These are phyloP conservation scores for Semotilus atromaculatus DNA, from an alignment of 2,797 vertebrate genomes.

Conservation along the genomic window DNA sequence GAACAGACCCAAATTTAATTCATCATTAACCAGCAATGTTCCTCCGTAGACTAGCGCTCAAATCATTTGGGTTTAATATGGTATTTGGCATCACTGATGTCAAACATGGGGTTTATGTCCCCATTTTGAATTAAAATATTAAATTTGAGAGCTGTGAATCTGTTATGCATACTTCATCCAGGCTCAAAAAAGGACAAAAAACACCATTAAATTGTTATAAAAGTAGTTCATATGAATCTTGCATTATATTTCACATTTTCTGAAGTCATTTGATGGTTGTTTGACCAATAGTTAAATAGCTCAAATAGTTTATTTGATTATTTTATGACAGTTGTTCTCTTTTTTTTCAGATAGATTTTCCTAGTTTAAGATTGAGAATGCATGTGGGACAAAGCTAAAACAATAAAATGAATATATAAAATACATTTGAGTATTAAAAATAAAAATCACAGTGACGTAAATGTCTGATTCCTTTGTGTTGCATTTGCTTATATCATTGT, in stretches of 20 bases:
- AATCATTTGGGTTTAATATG: background rate
- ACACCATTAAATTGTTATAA: background rate
- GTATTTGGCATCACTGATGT: background rate
- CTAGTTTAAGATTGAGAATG: background rate
- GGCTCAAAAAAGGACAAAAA: background rate
- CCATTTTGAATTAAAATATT: background rate
- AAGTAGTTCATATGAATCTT: background rate
- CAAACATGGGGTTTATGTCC: background rate
- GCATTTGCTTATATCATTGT: background rate
- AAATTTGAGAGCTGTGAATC: background rate
- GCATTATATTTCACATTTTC: background rate
- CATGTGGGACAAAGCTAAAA: background rate
- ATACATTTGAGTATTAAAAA: background rate
- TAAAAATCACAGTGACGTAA: background rate
- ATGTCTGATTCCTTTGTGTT: background rate
- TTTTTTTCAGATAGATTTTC: background rate
- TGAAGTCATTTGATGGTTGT: background rate
- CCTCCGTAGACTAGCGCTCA: no score
- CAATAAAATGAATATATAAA: background rate
- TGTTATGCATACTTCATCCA: background rate
- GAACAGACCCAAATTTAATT: background rate
- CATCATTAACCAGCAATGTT: background rate
- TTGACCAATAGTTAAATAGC: no score
- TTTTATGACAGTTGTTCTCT: background rate
- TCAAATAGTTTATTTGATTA: background rate